Percentiles rank a stretch among this genome's conserved stretches.
Evolutionary conservation across 2,113 vertebrate genomes (phyloP).

Genomic region (Electrona antarctica): DNA sequence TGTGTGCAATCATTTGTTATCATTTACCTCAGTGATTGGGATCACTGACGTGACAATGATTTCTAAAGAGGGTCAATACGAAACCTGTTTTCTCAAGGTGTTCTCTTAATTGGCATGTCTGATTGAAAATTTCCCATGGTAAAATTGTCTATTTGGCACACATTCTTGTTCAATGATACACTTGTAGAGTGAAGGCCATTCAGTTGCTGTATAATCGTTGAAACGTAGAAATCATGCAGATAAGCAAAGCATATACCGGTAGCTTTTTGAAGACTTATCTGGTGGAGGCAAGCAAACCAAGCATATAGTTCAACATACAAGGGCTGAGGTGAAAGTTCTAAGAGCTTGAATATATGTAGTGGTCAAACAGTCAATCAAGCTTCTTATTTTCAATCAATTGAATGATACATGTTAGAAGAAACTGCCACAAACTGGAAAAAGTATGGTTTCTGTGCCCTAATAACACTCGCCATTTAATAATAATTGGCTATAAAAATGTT

Average conservation of each 20-base stretch:
- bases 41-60: conserved; percentile 15
- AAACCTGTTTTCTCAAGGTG: conserved; percentile 2
- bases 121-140: background rate
- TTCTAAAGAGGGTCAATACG: conserved; percentile 33
- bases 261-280: conserved; percentile 29
- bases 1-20: conserved; percentile 30
- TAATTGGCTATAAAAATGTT: background rate
- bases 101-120: conserved; percentile 1
- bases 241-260: conserved; percentile 18
- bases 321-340: too few species aligned
- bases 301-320: conserved; percentile 16
- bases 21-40: conserved; percentile 43
- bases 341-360: too few species aligned
- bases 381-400: too few species aligned
- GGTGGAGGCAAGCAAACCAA: conserved; percentile 7
- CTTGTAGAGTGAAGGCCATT: conserved; percentile 3
- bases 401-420: too few species aligned
- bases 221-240: conserved; percentile 23
- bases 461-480: background rate
- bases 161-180: conserved; percentile 10
- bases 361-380: too few species aligned
- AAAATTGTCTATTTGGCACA: background rate
- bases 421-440: too few species aligned
- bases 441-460: too few species aligned
- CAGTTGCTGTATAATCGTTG: background rate